Evolutionary conservation across 2,888 invertebrate species (phyloP).

Genomic region (Mythimna impura): DNA sequence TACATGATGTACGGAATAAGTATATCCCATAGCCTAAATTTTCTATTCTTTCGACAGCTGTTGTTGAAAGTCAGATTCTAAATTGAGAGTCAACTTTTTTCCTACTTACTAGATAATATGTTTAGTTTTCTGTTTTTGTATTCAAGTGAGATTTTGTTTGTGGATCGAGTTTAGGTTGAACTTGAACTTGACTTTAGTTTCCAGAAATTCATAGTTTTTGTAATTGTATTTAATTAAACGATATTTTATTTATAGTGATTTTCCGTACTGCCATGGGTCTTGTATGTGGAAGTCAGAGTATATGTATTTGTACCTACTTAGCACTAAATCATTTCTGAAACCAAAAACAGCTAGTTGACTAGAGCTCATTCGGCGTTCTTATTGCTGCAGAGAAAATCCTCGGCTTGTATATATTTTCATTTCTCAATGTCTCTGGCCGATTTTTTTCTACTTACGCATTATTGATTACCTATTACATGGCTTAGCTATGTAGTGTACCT

Average conservation of each 20-base stretch:
- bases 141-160: neutral
- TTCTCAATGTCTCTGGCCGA: conserved; percentile 6
- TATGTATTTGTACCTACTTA: conserved; percentile 33
- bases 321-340: conserved; percentile 28
- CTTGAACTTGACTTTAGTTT: neutral
- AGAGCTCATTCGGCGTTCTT: conserved; percentile 26
- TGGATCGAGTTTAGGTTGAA: conserved; percentile 1
- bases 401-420: conserved; percentile 30
- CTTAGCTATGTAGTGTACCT: conserved; percentile 49
- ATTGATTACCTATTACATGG: conserved; percentile 44
- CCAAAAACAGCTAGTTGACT: conserved; percentile 20
- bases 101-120: neutral
- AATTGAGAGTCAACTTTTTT: neutral
- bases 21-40: neutral
- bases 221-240: neutral
- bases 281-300: conserved; percentile 21
- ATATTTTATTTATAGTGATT: conserved; percentile 11
- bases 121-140: neutral
- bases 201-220: neutral
- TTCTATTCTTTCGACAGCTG: neutral
- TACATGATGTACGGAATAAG: neutral
- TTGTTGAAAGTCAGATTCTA: neutral
- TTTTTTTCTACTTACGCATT: conserved; percentile 27
- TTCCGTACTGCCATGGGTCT: neutral
- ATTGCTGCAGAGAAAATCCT: conserved; percentile 18